Evolutionary conservation across 2,888 invertebrate species (phyloP).

Genomic region (Parnassius apollo): DNA sequence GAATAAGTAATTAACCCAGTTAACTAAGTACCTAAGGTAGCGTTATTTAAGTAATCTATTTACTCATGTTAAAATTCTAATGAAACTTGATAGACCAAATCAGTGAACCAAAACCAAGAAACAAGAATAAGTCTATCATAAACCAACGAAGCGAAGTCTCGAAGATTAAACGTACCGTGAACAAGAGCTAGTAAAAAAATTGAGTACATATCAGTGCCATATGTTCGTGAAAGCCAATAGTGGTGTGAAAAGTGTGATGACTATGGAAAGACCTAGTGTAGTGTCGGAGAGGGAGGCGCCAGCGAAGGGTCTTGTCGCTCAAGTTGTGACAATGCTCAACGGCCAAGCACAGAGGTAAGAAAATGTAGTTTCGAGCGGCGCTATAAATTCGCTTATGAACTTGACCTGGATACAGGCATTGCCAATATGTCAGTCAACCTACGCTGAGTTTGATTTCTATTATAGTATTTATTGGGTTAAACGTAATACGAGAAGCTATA

Average conservation of each 20-base stretch:
- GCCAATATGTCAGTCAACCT: background rate
- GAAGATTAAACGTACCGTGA: slow-evolving; percentile 3
- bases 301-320: slow-evolving; percentile 74
- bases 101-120: slow-evolving; percentile 7
- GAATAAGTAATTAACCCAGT: background rate
- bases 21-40: slow-evolving; percentile 7
- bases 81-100: slow-evolving; percentile 12
- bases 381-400: background rate
- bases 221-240: slow-evolving; percentile 26
- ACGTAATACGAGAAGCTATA: no score
- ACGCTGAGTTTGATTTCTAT: background rate
- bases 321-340: slow-evolving; percentile 78
- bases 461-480: no score
- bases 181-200: slow-evolving; percentile 7
- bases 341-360: slow-evolving; percentile 74
- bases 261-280: slow-evolving; percentile 62
- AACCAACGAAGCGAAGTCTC: slow-evolving; percentile 11
- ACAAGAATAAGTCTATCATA: slow-evolving; percentile 14
- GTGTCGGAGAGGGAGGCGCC: slow-evolving; percentile 73
- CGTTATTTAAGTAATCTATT: slow-evolving; percentile 10
- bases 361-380: background rate
- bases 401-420: slow-evolving; percentile 6
- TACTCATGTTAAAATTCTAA: slow-evolving; percentile 1
- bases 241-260: slow-evolving; percentile 52
- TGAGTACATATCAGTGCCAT: slow-evolving; percentile 16